A percentile compares a stretch with the other conserved stretches of the same genome.
Evolutionary conservation across 2,797 vertebrate species (phyloP).

Genomic region (Cottoperca gobio): DNA sequence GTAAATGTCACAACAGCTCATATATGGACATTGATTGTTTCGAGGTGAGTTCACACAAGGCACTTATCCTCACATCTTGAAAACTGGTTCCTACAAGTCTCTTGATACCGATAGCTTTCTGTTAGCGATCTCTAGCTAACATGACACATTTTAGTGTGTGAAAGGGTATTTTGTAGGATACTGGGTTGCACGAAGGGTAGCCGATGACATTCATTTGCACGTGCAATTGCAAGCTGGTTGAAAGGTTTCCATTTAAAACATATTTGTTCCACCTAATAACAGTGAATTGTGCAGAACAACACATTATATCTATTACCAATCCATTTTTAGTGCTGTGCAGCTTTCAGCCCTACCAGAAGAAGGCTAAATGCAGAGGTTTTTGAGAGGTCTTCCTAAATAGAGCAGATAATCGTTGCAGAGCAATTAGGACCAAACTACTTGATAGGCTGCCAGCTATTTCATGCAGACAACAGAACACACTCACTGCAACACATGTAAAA

Average conservation of each 20-base stretch:
- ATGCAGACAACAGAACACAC: background rate
- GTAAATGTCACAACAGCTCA: too few species aligned
- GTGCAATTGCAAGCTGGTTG: too few species aligned
- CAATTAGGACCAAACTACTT: background rate
- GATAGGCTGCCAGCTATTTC: background rate
- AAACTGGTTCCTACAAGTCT: too few species aligned
- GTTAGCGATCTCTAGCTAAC: too few species aligned
- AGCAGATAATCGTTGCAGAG: background rate
- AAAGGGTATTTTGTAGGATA: too few species aligned
- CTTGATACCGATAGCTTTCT: too few species aligned
- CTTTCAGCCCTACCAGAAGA: background rate
- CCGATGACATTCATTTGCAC: too few species aligned
- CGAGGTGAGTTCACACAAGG: too few species aligned
- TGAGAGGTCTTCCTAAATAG: background rate
- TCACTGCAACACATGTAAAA: background rate
- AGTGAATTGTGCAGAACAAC: background rate
- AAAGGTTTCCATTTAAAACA: too few species aligned
- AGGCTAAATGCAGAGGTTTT: background rate
- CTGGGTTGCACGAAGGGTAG: too few species aligned
- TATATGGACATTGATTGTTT: background rate
- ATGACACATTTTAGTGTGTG: too few species aligned
- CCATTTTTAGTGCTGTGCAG: background rate
- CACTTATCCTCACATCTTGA: too few species aligned
- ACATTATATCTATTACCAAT: background rate
- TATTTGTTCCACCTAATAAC: background rate